Base-by-base conservation (phyloP, 2,888 invertebrate genomes). In the Caenorhabditis imperialis region DNA sequence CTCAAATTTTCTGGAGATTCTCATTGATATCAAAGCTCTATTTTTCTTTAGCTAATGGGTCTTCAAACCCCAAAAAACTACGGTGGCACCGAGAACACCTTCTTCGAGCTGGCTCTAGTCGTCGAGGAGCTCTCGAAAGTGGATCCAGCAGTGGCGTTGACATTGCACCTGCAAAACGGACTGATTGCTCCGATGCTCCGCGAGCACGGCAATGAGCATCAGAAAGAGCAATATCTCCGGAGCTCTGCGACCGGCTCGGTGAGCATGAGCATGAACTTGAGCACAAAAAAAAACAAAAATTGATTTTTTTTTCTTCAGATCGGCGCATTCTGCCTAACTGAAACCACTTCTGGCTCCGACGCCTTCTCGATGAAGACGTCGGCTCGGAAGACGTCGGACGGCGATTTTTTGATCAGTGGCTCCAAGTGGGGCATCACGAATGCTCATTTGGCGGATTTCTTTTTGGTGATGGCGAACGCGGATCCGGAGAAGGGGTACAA, bases 381-480 rank as follows among this genome's bases (percentile, higher is more conserved):
- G 0, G 98, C 98, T 0, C n/a, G n/a, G n/a, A 94, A 93, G 88
- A 44, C 20, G 38, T 80, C 95, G 78, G 96, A 96, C n/a, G 92
- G 92, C 71, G 91, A 95, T 85, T 97, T 92, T 88, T 88, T 97
- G 54, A 91, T 99, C 77, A 96, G 94, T 89, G 98, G 98, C 45
- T 93, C 93, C 12, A 99, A 98, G 90, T 94, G 96, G 93, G 99
- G 97, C 97, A 97, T 98, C 82, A 95, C 95, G 0, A 96, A 95
- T 90, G 95, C 97, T 0, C 96, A 95, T 87, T 91, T 95, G 53
- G 94, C 97, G 62, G 94, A 94, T 25, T 91, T 97, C 8, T 98
- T 96, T 90, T 90, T 97, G 6, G 84, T 87, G 7, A 77, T 87
- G 58, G 87, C 87, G 7, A 87, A 87, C 53, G 83, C 81, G 5